A percentile compares a stretch with the other conserved stretches of the same genome.
Evolutionary conservation across 2,888 invertebrate genomes (phyloP).

Genomic region (Drosophila villosipedis): DNA sequence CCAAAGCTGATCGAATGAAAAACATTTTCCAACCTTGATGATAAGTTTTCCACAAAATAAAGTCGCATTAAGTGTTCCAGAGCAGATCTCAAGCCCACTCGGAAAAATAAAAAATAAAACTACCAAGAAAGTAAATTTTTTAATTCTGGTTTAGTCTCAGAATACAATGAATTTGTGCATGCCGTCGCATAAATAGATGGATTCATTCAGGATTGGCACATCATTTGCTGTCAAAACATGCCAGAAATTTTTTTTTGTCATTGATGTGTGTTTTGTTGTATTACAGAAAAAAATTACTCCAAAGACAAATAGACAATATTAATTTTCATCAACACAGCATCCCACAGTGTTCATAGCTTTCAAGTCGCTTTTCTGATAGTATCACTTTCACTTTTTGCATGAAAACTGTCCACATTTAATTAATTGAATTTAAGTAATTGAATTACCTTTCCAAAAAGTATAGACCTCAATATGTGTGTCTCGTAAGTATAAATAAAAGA

Average conservation of each 20-base stretch:
- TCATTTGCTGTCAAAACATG: neutral
- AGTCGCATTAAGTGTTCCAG: no score
- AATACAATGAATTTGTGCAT: neutral
- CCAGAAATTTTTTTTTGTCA: neutral
- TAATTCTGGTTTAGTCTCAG: neutral
- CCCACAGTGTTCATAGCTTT: neutral
- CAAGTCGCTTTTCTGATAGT: neutral
- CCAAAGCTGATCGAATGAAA: neutral
- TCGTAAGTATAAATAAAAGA: neutral
- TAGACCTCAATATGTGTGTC: neutral
- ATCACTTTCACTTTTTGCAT: neutral
- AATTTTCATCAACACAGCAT: neutral
- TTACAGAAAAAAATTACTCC: neutral
- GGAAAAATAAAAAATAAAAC: neutral
- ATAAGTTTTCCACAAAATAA: neutral
- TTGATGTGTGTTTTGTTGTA: neutral
- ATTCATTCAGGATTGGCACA: neutral
- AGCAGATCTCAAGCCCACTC: accelerated
- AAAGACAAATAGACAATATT: neutral
- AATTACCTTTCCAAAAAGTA: neutral
- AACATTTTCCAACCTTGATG: neutral
- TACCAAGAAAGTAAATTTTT: no score
- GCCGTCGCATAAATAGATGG: neutral
- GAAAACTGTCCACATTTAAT: neutral
- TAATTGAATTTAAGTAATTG: neutral